Evolutionary conservation across 2,888 invertebrate genomes (phyloP).

Genomic region (Anticlea derivata): DNA sequence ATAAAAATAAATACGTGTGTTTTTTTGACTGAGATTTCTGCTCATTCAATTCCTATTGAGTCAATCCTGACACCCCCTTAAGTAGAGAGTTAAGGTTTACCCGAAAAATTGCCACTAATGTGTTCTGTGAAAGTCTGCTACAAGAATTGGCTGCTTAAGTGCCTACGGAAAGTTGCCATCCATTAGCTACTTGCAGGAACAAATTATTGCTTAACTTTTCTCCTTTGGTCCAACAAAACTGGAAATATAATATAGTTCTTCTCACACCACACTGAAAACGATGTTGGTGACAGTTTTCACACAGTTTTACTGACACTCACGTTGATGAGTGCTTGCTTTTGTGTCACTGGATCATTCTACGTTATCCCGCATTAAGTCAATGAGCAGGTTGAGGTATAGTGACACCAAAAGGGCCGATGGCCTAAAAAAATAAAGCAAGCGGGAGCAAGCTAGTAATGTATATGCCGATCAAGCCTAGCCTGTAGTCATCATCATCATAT

Average conservation of each 20-base stretch:
- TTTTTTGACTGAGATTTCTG: conserved; percentile 21
- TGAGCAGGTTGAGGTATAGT: too few species aligned
- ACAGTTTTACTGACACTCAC: too few species aligned
- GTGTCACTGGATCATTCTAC: too few species aligned
- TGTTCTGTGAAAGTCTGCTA: conserved; percentile 75
- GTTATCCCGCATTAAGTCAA: too few species aligned
- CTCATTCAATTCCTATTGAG: conserved; percentile 72
- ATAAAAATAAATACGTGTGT: too few species aligned
- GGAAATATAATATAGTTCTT: neutral
- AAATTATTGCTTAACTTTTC: conserved; percentile 77
- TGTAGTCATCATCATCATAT: too few species aligned
- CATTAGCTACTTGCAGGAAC: conserved; percentile 77
- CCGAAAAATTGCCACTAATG: conserved; percentile 73
- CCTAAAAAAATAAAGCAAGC: too few species aligned
- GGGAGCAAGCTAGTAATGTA: too few species aligned
- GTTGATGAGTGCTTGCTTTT: too few species aligned
- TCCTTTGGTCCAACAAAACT: conserved; percentile 55
- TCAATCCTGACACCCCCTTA: conserved; percentile 60
- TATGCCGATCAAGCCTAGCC: too few species aligned
- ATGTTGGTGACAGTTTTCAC: neutral
- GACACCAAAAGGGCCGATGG: too few species aligned
- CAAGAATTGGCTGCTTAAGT: conserved; percentile 77
- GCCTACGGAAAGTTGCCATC: conserved; percentile 75
- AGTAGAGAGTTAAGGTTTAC: conserved; percentile 79
- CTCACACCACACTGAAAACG: neutral